Percentiles rank a stretch among this genome's conserved stretches.
Conservation (phyloP, 1,140 invertebrate genomes). For the Ceratitis capitata region DNA sequence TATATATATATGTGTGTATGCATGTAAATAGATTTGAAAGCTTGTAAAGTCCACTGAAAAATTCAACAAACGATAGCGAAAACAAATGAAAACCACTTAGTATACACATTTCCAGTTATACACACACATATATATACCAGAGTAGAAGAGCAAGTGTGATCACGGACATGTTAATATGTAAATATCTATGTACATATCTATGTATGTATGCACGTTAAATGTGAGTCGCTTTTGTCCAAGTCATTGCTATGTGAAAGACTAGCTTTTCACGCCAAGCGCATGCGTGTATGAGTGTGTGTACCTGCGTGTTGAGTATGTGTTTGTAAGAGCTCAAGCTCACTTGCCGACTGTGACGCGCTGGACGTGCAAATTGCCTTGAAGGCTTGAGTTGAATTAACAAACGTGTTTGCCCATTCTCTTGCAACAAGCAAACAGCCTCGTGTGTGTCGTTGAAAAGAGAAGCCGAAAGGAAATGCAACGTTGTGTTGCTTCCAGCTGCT, state of each 20-base stretch:
- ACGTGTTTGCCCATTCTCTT: slow-evolving; percentile 27
- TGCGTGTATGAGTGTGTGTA: not conserved
- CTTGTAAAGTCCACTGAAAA: not conserved
- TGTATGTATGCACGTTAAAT: not conserved
- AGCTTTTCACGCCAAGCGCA: not conserved
- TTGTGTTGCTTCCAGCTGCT: not conserved
- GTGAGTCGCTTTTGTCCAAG: not conserved
- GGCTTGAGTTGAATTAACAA: slow-evolving; percentile 10
- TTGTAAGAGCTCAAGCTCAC: not conserved
- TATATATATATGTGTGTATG: not conserved
- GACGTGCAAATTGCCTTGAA: slow-evolving; percentile 34
- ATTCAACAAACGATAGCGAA: slow-evolving; percentile 22
- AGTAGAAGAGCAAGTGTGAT: not conserved
- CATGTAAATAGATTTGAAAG: not conserved
- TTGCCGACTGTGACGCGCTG: not conserved
- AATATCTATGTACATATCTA: not conserved
- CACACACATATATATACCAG: not conserved
- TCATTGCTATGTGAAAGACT: not conserved
- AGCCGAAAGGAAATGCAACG: slow-evolving; percentile 22
- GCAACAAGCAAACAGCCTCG: slow-evolving; percentile 18
- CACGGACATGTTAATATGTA: too few species aligned
- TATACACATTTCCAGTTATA: not conserved
- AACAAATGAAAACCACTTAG: not conserved
- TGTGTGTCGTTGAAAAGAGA: too few species aligned
- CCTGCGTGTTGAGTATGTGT: not conserved